Base-by-base conservation (phyloP, 2,888 invertebrate species). In the Drosophila merina region DNA sequence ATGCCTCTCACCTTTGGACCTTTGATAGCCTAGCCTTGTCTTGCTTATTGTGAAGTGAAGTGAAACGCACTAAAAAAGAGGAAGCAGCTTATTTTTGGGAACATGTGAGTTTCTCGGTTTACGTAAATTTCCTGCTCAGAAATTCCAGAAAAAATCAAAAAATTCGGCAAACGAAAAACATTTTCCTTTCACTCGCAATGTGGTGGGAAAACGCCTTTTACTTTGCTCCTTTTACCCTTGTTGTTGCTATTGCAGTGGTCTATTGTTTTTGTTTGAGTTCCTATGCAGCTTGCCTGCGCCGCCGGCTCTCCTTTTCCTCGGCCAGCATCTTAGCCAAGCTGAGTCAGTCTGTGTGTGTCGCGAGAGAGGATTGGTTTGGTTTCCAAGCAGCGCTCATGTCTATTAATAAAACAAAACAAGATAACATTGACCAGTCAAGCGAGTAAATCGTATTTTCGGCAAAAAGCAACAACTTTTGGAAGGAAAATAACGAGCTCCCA, bases 161-260 rank as follows among this genome's bases (percentile, higher is more conserved):
- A n/a, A 1, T 14, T 14, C 14, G 14, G n/a, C 31, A 44, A 57
- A 58, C n/a, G n/a, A n/a, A n/a, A n/a, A n/a, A n/a, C 57, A 51
- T 60, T 82, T 80, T 73, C 86, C 82, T 83, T 83, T 83, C 82
- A 86, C 86, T 83, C 36, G 48, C 31, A 58, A 31, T 48, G 51
- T 52, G 14, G 49, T 64, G 79, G 79, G 63, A 79, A 82, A 82
- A 79, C 83, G 80, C 82, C 82, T 86, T 86, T 83, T 82, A 86
- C 86, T 83, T 79, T 58, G 52, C 31, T 38, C 30, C 30, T 10
- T 42, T 3, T 42, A 14, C 8, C 40, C 40, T 42, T 36, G 62
- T 40, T 60, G 31, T 49, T 59, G 52, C 20, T 45, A 8, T 30
- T 44, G 49, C 31, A 12, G 20, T 31, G 25, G 48, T 40, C 45